These are phyloP conservation scores for Pelochelys cantorii DNA, from an alignment of 2,797 vertebrate genomes.

Conservation along the genomic window DNA sequence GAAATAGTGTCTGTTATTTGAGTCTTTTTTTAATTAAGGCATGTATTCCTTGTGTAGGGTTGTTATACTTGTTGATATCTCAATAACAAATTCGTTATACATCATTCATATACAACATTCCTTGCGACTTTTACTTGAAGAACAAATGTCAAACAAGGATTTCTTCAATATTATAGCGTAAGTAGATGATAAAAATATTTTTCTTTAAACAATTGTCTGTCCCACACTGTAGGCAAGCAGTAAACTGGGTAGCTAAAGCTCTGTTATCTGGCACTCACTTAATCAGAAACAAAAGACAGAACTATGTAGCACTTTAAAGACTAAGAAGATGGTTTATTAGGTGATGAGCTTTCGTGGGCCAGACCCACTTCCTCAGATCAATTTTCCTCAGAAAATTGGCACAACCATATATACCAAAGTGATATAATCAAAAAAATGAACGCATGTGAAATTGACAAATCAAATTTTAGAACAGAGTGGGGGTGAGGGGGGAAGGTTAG, in stretches of 20 bases:
- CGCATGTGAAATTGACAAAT: too few relatives aligned
- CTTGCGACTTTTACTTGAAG: conserved; percentile 84
- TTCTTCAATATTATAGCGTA: conserved; percentile 86
- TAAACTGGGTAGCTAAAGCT: not conserved
- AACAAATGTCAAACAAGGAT: conserved; percentile 84
- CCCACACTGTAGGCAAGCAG: not conserved
- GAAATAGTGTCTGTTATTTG: conserved; percentile 8
- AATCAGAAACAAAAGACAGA: too few relatives aligned
- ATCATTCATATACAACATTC: conserved; percentile 83
- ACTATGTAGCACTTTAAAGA: too few relatives aligned
- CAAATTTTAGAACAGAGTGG: too few relatives aligned
- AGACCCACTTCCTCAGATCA: too few relatives aligned
- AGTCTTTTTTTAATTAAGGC: not conserved
- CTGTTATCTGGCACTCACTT: too few relatives aligned
- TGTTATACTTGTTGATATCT: conserved; percentile 84
- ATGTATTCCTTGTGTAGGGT: conserved; percentile 77
- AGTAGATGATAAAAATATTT: conserved; percentile 20
- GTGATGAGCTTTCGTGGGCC: too few relatives aligned
- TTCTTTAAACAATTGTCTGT: not conserved
- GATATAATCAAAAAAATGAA: too few relatives aligned
- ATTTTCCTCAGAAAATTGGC: too few relatives aligned
- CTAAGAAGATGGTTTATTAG: too few relatives aligned
- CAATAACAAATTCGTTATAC: conserved; percentile 75
- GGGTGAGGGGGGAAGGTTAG: too few relatives aligned
- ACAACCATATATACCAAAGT: too few relatives aligned